Evolutionary conservation across 2,888 invertebrate genomes (phyloP), one percentile per base, ranked within the genome.

Genomic region (Craniophora ligustri): DNA sequence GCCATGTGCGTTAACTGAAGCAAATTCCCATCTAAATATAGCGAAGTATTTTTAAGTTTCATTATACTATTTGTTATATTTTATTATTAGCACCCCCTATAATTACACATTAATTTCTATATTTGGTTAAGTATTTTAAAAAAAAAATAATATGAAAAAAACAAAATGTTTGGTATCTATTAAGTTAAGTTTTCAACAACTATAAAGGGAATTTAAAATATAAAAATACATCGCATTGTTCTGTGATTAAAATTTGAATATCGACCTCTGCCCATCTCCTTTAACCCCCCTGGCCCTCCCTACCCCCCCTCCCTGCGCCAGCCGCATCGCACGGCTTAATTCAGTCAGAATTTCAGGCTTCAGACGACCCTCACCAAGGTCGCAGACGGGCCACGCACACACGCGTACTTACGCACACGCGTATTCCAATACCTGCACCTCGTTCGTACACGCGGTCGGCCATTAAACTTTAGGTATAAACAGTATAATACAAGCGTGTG

Each of bases 361-460:
- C 89, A 89, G 91, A 88, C 92, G 91, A 87, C 92, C 92, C 85
- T 86, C 67, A 38, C 53, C 89, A 92, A 92, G 92, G 92, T 90
- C 91, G 92, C 89, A 92, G 92, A 92, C 92, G 68, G 57, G 72
- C 75, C 80, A 81, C 85, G 77, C 78, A 67, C 73, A 84, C 86
- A 81, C 82, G 81, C 76, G 69, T 47, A 57, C 1, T 13, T 72
- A 79, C 79, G 75, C 77, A 76, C 73, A 73, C 76, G 73, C 76
- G 58, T 65, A 67, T 75, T 46, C 48, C 50, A 49, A 59, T 78
- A 78, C 81, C 78, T 84, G 85, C 82, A 79, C 62, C 60, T 46
- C 41, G 57, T 73, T 38, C 45, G 65, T 68, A 67, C 48, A 69
- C 21, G 58, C 62, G 71, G 56, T 32, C 73, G 85, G 86, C 78